phyloP scores from a whole-genome alignment of 2,888 invertebrate species.

The Panzeria rudis region DNA sequence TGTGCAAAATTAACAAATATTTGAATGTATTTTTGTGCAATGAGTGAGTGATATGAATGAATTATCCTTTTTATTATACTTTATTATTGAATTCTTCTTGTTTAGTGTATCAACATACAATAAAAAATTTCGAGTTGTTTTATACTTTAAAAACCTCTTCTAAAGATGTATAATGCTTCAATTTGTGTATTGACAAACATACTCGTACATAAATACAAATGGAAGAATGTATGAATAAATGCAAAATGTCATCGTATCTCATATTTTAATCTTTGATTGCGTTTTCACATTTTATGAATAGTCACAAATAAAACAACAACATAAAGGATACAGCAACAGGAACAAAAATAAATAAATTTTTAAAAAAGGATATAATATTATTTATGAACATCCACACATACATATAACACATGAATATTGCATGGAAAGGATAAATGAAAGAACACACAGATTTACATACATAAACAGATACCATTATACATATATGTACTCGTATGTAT shows the following conservation, averaged over 20 bases:
- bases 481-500: not conserved
- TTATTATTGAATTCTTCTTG: constrained; percentile 36
- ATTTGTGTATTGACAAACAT: constrained; percentile 51
- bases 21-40: not conserved
- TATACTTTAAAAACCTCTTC: constrained; percentile 3
- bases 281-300: constrained; percentile 69
- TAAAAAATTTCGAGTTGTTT: constrained; percentile 22
- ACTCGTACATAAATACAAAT: not conserved
- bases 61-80: constrained; percentile 52
- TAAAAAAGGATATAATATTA: constrained; percentile 23
- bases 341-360: constrained; percentile 8
- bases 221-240: constrained; percentile 11
- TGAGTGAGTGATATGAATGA: constrained; percentile 38
- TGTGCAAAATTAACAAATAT: not conserved
- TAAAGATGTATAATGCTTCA: not conserved
- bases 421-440: constrained; percentile 33
- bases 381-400: constrained; percentile 47
- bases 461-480: no score
- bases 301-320: constrained; percentile 36
- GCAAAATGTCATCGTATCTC: constrained; percentile 74
- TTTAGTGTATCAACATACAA: constrained; percentile 65
- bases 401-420: constrained; percentile 10
- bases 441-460: not conserved
- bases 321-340: constrained; percentile 14
- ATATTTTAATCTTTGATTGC: constrained; percentile 75